Base-by-base conservation (phyloP, 2,113 vertebrate genomes). In the Amphilophus citrinellus region DNA sequence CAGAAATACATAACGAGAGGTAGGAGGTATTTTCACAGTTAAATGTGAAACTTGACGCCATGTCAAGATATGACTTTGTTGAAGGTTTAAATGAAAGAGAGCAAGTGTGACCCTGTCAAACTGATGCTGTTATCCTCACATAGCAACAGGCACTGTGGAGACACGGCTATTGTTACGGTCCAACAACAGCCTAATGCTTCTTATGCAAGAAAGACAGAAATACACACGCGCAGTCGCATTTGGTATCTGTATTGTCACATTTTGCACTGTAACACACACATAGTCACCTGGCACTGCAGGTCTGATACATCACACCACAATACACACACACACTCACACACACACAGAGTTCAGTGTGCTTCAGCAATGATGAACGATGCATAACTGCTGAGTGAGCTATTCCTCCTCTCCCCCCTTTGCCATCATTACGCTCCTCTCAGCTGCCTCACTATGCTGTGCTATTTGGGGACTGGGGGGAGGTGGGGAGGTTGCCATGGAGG, bases 351-450 rank as follows among this genome's bases (percentile, higher is more conserved):
- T 22, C 32, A 81, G 59, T 83, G 87, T 83, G 77, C 61, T 80
- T 79, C 71, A 61, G 66, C 82, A 89, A 80, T 39, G 63, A 42
- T 91, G 88, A 92, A 93, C 89, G 82, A 87, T 84, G 58, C 32
- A 59, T 68, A 86, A 89, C 80, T 77, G 94, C 91, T 94, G 93
- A 95, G 86, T 85, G 87, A 89, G 93, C 87, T 83, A 84, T 94
- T 94, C 91, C 80, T 58, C 73, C 65, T 86, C 62, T 68, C 65
- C 20, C 63, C 76, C 39, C 78, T 59, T 1, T 17, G 20, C 80
- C 68, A 13, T 81, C 80, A 13, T 77, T 20, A 2, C 86, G 62
- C 63, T 68, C 58, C 76, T 80, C 84, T 91, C 79, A 84, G 79
- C 83, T 91, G 79, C 84, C 75, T 85, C 79, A 73, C 89, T 91